Evolutionary conservation across 2,113 vertebrate species (phyloP), one percentile per base, ranked within the genome.

Genomic region (Copsychus sechellarum): DNA sequence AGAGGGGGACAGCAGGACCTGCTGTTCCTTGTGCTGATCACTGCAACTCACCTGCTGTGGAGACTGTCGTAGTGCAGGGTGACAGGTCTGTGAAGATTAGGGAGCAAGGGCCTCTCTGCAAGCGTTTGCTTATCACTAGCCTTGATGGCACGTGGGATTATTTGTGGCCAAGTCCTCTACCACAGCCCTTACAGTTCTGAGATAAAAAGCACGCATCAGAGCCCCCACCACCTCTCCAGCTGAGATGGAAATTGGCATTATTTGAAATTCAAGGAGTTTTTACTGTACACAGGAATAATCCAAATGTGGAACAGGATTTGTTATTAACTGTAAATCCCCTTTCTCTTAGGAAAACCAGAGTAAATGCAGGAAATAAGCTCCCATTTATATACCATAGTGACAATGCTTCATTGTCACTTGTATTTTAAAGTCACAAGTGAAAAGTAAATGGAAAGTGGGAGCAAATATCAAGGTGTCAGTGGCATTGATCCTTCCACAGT

Each of bases 271-370:
- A 96, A 94, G 90, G 69, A 97, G 82, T 93, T 94, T 96, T 88
- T 81, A 95, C 71, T 86, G 80, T 94, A 96, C 92, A 95, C 64
- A 92, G 82, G 88, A 95, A 96, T 94, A 96, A 97, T 92, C 85
- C 93, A 96, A 81, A 93, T 70, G 88, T 92, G 95, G 85, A 94
- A 92, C 72, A 1, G 88, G 92, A 92, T 94, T 92, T 94, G 82
- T 96, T 96, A 96, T 96, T 96, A 95, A 96, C 92, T 93, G 60
- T 83, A 96, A 96, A 97, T 96, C 94, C 93, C 64, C 88, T 88
- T 74, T 93, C 93, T 82, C 92, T 38, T 70, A 95, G 93, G 81
- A 92, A 97, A 96, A 91, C 43, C 76, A 94, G 90, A 94, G 78
- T 82, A 94, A 92, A 97, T 83, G 90, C 88, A 92, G 91, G 92